Conservation (phyloP, 2,797 vertebrate species). For the Eupleurogrammus muticus region DNA sequence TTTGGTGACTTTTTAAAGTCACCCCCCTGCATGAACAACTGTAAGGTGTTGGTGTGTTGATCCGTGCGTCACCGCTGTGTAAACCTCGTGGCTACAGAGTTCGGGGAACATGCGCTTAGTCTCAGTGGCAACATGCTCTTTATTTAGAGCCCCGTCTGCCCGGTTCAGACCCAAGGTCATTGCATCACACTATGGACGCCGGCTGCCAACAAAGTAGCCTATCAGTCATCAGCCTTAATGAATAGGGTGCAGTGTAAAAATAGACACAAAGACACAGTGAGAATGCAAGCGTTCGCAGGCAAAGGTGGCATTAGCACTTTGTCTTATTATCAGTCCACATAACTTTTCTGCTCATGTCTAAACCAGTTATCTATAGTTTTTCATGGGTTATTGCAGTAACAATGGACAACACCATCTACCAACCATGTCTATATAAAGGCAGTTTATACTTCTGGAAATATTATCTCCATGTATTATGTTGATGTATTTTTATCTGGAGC, state of each 20-base stretch:
- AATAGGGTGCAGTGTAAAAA: slow-evolving; percentile 77
- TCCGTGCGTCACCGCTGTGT: slow-evolving; percentile 39
- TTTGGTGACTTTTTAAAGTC: slow-evolving; percentile 55
- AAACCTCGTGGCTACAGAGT: slow-evolving; percentile 46
- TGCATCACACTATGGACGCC: slow-evolving; percentile 70
- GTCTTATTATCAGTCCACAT: slow-evolving; percentile 69
- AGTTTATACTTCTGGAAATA: background rate
- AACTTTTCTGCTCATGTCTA: slow-evolving; percentile 50
- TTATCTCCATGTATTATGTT: background rate
- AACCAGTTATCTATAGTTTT: slow-evolving; percentile 54
- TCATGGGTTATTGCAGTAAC: slow-evolving; percentile 54
- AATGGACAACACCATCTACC: slow-evolving; percentile 21
- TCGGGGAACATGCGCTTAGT: slow-evolving; percentile 26
- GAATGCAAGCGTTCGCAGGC: slow-evolving; percentile 65
- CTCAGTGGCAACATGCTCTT: slow-evolving; percentile 64
- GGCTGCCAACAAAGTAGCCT: slow-evolving; percentile 78
- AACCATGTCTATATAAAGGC: background rate
- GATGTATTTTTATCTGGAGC: too few relatives aligned
- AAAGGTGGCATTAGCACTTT: slow-evolving; percentile 60
- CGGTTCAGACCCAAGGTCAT: slow-evolving; percentile 78
- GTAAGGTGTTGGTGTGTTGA: slow-evolving; percentile 40
- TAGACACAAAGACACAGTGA: slow-evolving; percentile 76
- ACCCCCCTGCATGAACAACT: slow-evolving; percentile 44
- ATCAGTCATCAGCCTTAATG: slow-evolving; percentile 82
- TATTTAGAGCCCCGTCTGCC: slow-evolving; percentile 73